Evolutionary conservation across 2,797 vertebrate species (phyloP).

Genomic region (Amazonetta brasiliensis): DNA sequence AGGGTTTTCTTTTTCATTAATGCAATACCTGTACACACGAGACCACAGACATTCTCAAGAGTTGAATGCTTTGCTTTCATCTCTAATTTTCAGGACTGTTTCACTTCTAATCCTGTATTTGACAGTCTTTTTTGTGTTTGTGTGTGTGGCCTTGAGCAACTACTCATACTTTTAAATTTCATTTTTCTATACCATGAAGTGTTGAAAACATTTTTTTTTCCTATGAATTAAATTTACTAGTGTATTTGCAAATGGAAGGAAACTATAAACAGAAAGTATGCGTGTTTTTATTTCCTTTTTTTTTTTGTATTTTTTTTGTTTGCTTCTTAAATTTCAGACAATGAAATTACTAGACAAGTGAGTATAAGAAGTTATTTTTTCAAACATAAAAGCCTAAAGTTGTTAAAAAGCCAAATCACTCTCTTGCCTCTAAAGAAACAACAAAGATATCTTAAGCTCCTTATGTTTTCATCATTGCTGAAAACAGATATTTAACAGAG

Average conservation of each 20-base stretch:
- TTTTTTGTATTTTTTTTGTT: background rate
- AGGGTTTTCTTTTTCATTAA: background rate
- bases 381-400: background rate
- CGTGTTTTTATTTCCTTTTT: background rate
- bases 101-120: background rate
- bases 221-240: background rate
- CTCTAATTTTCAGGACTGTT: background rate
- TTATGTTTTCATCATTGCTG: background rate
- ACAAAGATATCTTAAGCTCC: background rate
- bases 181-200: background rate
- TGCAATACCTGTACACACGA: background rate
- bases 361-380: background rate
- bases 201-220: background rate
- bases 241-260: background rate
- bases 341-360: background rate
- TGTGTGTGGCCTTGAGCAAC: background rate
- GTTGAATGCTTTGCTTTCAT: background rate
- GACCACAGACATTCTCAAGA: background rate
- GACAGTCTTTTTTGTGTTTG: background rate
- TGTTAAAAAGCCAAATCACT: background rate
- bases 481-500: background rate
- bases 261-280: background rate
- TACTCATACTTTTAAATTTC: rapidly evolving
- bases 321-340: background rate
- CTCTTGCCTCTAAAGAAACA: background rate